Conservation (phyloP, 2,113 vertebrate species). For the Dromas ardeola region DNA sequence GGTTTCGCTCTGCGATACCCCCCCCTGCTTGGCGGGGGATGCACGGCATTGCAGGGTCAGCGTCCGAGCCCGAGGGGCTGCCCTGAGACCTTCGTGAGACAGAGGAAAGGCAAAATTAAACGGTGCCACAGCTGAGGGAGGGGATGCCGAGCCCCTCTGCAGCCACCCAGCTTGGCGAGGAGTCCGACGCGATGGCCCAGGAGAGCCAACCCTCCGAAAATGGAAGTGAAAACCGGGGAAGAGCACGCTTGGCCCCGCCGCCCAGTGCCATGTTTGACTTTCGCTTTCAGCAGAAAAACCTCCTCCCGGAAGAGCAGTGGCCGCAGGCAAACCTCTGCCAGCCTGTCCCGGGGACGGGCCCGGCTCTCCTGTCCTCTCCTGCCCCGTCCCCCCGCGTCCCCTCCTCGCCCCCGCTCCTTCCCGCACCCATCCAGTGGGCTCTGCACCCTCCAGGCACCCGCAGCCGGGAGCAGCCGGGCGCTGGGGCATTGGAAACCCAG, state of each 20-base stretch:
- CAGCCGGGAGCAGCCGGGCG: rapidly evolving
- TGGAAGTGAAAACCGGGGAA: constrained; percentile 18
- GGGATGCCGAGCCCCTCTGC: background rate
- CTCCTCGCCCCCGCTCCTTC: background rate
- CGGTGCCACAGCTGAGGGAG: background rate
- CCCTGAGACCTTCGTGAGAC: rapidly evolving
- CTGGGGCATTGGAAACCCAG: background rate
- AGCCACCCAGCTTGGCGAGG: background rate
- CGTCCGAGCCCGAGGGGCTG: background rate
- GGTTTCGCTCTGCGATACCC: background rate
- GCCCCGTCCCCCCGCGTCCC: rapidly evolving
- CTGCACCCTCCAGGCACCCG: background rate
- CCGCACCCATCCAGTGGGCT: background rate
- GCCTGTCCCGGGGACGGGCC: background rate
- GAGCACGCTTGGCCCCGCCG: background rate
- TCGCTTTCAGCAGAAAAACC: constrained; percentile 33
- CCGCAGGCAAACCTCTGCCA: background rate
- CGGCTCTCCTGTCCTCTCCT: background rate
- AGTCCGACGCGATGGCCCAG: rapidly evolving
- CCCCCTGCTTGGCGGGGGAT: rapidly evolving
- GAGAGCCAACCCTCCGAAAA: background rate
- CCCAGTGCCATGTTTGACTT: constrained; percentile 55
- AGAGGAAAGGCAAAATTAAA: background rate
- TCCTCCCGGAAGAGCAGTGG: background rate
- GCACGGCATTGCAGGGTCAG: background rate